These are phyloP conservation scores for Ctenomys sociabilis DNA, from an alignment of 2,113 vertebrate species.

Conservation along the genomic window DNA sequence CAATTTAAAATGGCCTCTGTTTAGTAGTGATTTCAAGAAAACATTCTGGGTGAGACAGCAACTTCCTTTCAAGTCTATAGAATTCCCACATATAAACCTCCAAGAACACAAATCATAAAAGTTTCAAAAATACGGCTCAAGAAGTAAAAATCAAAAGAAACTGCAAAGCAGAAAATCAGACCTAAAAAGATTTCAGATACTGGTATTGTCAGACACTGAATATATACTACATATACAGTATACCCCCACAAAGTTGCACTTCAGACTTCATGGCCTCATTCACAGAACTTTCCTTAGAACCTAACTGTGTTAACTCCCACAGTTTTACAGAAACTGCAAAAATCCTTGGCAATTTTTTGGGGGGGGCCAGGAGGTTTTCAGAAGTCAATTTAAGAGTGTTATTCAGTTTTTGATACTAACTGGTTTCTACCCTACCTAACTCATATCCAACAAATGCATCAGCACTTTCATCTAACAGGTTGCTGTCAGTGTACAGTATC, in stretches of 20 bases:
- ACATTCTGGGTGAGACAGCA: neutral
- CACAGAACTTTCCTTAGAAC: neutral
- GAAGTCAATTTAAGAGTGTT: neutral
- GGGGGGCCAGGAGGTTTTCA: neutral
- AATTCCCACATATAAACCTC: neutral
- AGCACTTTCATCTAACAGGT: neutral
- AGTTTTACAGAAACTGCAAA: neutral
- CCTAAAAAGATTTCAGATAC: conserved; percentile 2
- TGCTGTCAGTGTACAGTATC: neutral
- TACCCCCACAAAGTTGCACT: neutral
- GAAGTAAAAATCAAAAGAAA: conserved; percentile 3
- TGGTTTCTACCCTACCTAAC: neutral
- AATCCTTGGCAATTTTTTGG: neutral
- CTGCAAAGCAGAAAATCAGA: neutral
- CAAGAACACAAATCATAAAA: neutral
- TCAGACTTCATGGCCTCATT: neutral
- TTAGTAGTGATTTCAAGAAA: neutral
- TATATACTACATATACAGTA: neutral
- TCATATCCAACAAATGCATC: neutral
- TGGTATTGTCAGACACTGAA: neutral
- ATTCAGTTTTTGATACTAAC: neutral
- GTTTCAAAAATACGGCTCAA: neutral
- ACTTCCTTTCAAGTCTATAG: neutral
- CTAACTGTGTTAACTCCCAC: neutral
- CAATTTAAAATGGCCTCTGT: conserved; percentile 2